phyloP scores from a whole-genome alignment of 1,140 invertebrate species.

The Rhynchophorus ferrugineus region DNA sequence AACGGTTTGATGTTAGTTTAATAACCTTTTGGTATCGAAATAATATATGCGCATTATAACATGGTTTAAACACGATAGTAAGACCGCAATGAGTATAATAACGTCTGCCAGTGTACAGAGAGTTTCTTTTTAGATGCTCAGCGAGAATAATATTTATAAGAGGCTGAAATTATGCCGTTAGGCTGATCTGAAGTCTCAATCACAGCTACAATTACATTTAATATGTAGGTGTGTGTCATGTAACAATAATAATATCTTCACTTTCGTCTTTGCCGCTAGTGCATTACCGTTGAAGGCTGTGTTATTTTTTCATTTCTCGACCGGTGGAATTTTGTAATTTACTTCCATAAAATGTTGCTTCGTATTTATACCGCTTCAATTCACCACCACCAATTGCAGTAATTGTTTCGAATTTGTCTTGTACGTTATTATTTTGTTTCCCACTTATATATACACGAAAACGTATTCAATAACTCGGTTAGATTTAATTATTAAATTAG shows the following conservation, averaged over 20 bases:
- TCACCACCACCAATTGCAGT: not conserved
- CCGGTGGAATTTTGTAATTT: conserved; percentile 16
- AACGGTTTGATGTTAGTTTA: no score
- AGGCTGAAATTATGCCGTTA: conserved; percentile 8
- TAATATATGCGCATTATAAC: no score
- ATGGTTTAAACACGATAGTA: no score
- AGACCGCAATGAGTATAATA: no score
- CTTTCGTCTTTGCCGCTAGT: conserved; percentile 18
- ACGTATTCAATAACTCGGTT: no score
- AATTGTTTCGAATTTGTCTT: not conserved
- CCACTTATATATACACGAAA: no score
- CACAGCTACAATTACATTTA: conserved; percentile 20
- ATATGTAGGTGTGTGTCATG: conserved; percentile 22
- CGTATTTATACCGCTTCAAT: conserved; percentile 15
- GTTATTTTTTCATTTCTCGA: conserved; percentile 11
- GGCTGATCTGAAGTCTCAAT: conserved; percentile 18
- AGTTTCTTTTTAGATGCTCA: not conserved
- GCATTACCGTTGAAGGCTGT: conserved; percentile 17
- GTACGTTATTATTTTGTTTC: no score
- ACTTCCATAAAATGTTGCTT: conserved; percentile 13
- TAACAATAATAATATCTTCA: conserved; percentile 22
- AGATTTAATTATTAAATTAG: no score
- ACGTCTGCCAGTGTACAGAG: no score
- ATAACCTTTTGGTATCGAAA: no score
- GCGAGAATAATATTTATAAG: conserved; percentile 14